Percentiles rank a stretch among this genome's conserved stretches.
These are phyloP conservation scores for Litocranius walleri DNA, from an alignment of 2,113 vertebrate species.

Conservation along the genomic window DNA sequence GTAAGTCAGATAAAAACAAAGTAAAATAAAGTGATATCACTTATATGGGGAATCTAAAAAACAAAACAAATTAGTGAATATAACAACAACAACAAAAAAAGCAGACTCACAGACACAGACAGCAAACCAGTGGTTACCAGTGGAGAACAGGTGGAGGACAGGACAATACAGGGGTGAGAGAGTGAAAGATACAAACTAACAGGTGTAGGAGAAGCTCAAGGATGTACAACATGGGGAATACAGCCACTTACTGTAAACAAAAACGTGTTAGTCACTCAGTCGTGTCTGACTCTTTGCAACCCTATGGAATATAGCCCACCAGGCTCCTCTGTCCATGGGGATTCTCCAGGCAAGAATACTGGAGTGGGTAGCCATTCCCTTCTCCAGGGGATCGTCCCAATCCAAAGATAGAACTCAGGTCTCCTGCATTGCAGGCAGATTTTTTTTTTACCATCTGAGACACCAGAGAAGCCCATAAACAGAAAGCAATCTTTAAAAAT, in stretches of 20 bases:
- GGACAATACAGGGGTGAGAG: neutral
- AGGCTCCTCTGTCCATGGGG: neutral
- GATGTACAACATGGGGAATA: too few relatives aligned
- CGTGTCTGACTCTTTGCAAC: neutral
- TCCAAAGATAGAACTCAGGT: neutral
- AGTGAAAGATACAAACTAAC: neutral
- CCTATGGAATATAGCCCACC: neutral
- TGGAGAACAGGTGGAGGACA: neutral
- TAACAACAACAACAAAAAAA: neutral
- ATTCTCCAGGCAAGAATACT: neutral
- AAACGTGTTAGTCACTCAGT: neutral
- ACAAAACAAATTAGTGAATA: neutral
- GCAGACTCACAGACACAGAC: neutral
- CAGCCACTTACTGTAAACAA: neutral
- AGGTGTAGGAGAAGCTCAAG: neutral
- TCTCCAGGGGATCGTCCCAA: neutral
- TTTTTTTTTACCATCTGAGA: neutral
- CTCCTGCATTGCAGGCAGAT: neutral
- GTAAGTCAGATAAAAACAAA: neutral
- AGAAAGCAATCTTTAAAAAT: neutral
- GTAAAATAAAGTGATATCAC: neutral
- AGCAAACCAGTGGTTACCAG: neutral
- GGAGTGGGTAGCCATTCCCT: neutral
- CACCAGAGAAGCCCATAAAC: neutral
- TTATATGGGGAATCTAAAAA: neutral